These are phyloP conservation scores for Candoia aspera DNA, from an alignment of 2,113 vertebrate genomes.

Conservation along the genomic window DNA sequence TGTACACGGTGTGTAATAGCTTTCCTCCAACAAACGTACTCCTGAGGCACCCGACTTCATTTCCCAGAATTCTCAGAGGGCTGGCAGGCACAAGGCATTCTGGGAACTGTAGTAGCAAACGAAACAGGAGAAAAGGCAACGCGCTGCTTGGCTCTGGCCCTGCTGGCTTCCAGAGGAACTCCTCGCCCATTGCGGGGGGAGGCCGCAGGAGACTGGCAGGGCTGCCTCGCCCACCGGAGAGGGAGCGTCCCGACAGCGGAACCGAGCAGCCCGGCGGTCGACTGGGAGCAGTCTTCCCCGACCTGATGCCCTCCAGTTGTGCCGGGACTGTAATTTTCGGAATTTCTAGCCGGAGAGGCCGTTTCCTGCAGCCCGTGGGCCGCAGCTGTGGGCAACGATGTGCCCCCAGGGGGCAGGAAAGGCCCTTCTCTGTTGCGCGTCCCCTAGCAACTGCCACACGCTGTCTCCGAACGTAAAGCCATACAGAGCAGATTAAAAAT, in stretches of 20 bases:
- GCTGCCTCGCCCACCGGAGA: too few relatives aligned
- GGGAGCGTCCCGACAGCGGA: too few relatives aligned
- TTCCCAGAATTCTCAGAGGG: background rate
- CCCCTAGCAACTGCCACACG: background rate
- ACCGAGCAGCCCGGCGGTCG: background rate
- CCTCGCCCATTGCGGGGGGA: too few relatives aligned
- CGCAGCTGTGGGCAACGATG: background rate
- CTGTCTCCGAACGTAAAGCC: background rate
- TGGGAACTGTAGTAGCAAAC: background rate
- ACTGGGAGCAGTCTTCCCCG: background rate
- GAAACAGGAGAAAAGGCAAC: too few relatives aligned
- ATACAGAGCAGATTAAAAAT: slow-evolving; percentile 49
- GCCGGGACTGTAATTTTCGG: too few relatives aligned
- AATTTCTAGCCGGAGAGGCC: background rate
- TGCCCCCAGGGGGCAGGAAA: background rate
- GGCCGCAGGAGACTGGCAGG: too few relatives aligned
- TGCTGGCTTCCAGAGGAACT: too few relatives aligned
- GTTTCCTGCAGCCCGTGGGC: background rate
- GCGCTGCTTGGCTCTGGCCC: too few relatives aligned
- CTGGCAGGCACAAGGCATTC: background rate
- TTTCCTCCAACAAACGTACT: background rate
- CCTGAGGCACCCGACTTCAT: background rate
- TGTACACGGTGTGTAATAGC: background rate
- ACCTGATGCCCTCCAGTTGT: background rate
- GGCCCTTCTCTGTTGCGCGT: background rate